Evolutionary conservation across 2,113 vertebrate genomes (phyloP), one percentile per base, ranked within the genome.

Genomic region (Oryzias curvinotus): DNA sequence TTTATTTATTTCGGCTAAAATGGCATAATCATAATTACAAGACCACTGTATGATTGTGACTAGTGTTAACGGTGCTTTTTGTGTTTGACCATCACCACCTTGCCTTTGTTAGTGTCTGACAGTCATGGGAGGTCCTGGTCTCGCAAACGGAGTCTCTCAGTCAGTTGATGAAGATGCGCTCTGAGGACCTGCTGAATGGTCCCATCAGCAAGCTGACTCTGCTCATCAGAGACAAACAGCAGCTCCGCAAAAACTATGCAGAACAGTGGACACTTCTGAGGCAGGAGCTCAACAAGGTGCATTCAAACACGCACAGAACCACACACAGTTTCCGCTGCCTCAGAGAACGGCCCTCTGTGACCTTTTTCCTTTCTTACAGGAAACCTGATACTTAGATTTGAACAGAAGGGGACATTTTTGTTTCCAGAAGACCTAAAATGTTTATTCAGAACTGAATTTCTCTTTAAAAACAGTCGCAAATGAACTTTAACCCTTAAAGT

Each of bases 201-300:
- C 97, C 97, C 0, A 89, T 98, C 80, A 95, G 92, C 91, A 98
- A 95, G 78, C 87, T 99, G 52, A 93, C 91, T 15, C 79, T 96
- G 71, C 94, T 98, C 52, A 95, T 98, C 77, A 93, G 92, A 0
- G 95, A 96, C 89, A 98, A 98, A 81, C 96, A 98, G 89, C 96
- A 96, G 81, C 91, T 99, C 52, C 94, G 94, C 28, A 96, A 92
- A 79, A 89, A 81, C 41, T 98, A 94, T 66, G 62, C 89, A 0
- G 96, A 98, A 62, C 95, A 94, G 78, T 97, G 95, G 96, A 95
- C 90, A 54, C 92, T 92, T 56, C 91, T 98, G 59, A 93, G 86
- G 78, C 95, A 95, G 84, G 96, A 97, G 3, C 93, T 97, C 3
- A 71, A 55, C 69, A 95, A 19, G 87, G 57, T 78, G 59, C 5